Percentiles rank a stretch among this genome's conserved stretches.
Conservation (phyloP, 2,888 invertebrate species). For the Phyllotreta cruciferae region DNA sequence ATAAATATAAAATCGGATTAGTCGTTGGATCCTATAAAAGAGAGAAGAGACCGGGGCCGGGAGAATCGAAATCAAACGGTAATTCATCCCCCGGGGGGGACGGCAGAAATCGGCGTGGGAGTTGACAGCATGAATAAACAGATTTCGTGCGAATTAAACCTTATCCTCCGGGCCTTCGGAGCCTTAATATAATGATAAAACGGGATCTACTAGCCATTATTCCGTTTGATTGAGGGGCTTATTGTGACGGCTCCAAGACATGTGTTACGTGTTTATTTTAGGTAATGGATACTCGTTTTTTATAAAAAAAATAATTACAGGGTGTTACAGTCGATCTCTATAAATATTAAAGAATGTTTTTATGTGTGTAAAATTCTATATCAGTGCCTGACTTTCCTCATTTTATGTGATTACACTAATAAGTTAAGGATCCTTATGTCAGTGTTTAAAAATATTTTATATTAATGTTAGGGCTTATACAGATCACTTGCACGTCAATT, state of each 20-base stretch:
- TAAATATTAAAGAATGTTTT: too few species aligned
- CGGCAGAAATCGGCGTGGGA: conserved; percentile 56
- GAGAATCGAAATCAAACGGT: conserved; percentile 40
- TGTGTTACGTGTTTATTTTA: conserved; percentile 7
- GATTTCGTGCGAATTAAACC: conserved; percentile 48
- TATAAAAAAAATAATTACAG: too few species aligned
- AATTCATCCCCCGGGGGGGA: conserved; percentile 43
- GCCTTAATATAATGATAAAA: conserved; percentile 12
- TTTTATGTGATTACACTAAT: too few species aligned
- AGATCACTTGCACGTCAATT: conserved; percentile 43
- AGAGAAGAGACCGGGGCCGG: conserved; percentile 5
- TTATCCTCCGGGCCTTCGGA: conserved; percentile 39
- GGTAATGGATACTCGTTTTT: too few species aligned
- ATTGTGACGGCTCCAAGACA: conserved; percentile 23
- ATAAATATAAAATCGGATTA: conserved; percentile 30
- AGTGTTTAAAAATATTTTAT: too few species aligned
- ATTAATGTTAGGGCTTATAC: conserved; percentile 7
- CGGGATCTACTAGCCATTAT: conserved; percentile 4
- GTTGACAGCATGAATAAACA: conserved; percentile 56
- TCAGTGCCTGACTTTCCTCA: too few species aligned
- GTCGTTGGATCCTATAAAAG: conserved; percentile 18
- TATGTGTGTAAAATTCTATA: too few species aligned
- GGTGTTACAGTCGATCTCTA: conserved; percentile 26
- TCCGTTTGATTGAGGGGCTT: conserved; percentile 21
- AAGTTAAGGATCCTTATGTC: too few species aligned